A percentile compares a stretch with the other conserved stretches of the same genome.
Evolutionary conservation across 2,113 vertebrate genomes (phyloP).

Genomic region (Lepus timidus): DNA sequence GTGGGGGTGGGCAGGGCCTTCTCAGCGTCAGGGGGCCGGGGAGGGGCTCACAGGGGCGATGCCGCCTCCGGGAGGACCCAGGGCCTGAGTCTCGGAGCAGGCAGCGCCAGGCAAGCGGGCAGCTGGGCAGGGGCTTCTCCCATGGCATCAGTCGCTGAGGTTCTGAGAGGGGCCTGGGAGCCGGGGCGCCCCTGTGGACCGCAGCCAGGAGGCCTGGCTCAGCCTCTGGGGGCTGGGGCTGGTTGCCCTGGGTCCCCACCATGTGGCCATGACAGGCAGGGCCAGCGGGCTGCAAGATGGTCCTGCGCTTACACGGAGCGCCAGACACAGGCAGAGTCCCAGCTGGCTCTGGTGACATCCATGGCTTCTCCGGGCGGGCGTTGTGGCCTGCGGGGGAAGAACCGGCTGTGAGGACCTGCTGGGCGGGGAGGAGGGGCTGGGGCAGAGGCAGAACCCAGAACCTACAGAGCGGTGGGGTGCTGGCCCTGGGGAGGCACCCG

Average conservation of each 20-base stretch:
- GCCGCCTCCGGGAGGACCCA: neutral
- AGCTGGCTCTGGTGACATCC: conserved; percentile 60
- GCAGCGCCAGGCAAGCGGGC: conserved; percentile 28
- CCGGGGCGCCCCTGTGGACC: conserved; percentile 31
- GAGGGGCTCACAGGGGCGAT: conserved; percentile 56
- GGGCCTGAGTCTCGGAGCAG: conserved; percentile 24
- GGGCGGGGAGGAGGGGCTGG: neutral
- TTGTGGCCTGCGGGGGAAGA: conserved; percentile 70
- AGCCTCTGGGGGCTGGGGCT: conserved; percentile 50
- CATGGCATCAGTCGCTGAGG: conserved; percentile 71
- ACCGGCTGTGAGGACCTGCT: conserved; percentile 40
- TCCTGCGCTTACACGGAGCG: conserved; percentile 51
- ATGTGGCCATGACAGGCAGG: conserved; percentile 74
- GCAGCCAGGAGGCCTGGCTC: conserved; percentile 61
- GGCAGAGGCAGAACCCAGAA: neutral
- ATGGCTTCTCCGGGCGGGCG: conserved; percentile 61
- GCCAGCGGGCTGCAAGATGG: neutral
- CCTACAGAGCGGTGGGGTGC: no score
- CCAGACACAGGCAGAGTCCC: conserved; percentile 60
- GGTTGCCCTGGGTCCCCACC: conserved; percentile 59
- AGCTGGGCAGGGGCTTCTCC: conserved; percentile 32
- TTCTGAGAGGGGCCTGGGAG: conserved; percentile 52
- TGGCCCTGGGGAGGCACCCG: neutral
- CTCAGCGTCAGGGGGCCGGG: conserved; percentile 36
- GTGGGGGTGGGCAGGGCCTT: conserved; percentile 81